Evolutionary conservation across 2,888 invertebrate species (phyloP), one percentile per base, ranked within the genome.

Genomic region (Microplitis deprimator): DNA sequence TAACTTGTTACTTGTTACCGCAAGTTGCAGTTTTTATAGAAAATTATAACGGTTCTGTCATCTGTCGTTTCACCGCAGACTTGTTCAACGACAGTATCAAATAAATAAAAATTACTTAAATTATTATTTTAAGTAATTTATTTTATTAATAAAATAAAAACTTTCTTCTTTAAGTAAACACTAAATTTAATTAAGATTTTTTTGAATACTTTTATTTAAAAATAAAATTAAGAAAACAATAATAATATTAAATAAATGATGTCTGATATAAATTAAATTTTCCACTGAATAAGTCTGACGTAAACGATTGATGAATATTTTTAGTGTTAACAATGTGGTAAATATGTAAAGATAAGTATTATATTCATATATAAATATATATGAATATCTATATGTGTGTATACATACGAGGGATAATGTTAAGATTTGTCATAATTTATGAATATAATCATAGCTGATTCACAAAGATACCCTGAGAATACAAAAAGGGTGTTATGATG

Each of bases 11-110:
- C 29, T 41, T 68, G 41, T 68, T 67, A 64, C 39, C 60, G 60
- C 62, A 64, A n/a, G 60, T 69, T 39, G 38, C 16, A 71, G 20
- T n/a, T 68, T 68, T 67, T 67, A 73, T 39, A 59, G 29, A 74
- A 61, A 75, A 68, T 80, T 75, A 64, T 79, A 79, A 79, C 80
- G 79, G 80, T 79, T 74, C 64, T 62, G 72, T 76, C 79, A 79
- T 79, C 79, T 78, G 79, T 79, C 76, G 67, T 71, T 73, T 68
- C 59, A 50, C 68, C n/a, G 73, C 73, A 59, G 39, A 38, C 73
- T 61, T 76, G 61, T 61, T 75, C 39, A 74, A 41, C 60, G 72
- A 20, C 20, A 60, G 68, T 39, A 68, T 77, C 68, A 68, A 60
- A 60, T 60, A 64, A 64, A 20, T 64, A 64, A 64, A 64, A 64